Evolutionary conservation across 2,888 invertebrate genomes (phyloP).

Genomic region (Slavum lentiscoides): DNA sequence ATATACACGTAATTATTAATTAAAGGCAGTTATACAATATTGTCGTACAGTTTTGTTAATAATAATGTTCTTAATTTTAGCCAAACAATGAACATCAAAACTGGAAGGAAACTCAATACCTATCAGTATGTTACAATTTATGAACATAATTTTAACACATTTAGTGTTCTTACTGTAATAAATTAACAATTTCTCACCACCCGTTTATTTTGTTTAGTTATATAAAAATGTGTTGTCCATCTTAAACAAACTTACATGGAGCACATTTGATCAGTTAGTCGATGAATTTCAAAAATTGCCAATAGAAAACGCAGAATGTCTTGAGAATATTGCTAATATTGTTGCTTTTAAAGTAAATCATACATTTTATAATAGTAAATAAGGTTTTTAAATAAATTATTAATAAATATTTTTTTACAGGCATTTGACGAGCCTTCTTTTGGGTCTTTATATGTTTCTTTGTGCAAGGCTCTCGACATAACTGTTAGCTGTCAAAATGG

Average conservation of each 20-base stretch:
- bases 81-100: constrained; percentile 41
- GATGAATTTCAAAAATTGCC: constrained; percentile 42
- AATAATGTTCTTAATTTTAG: constrained; percentile 19
- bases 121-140: constrained; percentile 30
- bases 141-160: neutral
- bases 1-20: constrained; percentile 23
- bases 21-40: neutral
- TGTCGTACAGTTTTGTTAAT: neutral
- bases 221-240: constrained; percentile 44
- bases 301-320: constrained; percentile 39
- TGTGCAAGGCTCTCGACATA: constrained; percentile 38
- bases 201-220: constrained; percentile 12
- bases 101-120: constrained; percentile 41
- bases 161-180: neutral
- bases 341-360: constrained; percentile 46
- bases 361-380: neutral
- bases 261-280: constrained; percentile 36
- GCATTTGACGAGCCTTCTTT: constrained; percentile 45
- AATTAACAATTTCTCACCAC: neutral
- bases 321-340: constrained; percentile 49
- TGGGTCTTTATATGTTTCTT: constrained; percentile 37
- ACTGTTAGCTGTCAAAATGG: constrained; percentile 24
- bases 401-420: constrained; percentile 1
- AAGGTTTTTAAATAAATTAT: neutral
- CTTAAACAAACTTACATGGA: constrained; percentile 44